phyloP scores from a whole-genome alignment of 2,113 vertebrate species.

The Phylloscopus whistleri region DNA sequence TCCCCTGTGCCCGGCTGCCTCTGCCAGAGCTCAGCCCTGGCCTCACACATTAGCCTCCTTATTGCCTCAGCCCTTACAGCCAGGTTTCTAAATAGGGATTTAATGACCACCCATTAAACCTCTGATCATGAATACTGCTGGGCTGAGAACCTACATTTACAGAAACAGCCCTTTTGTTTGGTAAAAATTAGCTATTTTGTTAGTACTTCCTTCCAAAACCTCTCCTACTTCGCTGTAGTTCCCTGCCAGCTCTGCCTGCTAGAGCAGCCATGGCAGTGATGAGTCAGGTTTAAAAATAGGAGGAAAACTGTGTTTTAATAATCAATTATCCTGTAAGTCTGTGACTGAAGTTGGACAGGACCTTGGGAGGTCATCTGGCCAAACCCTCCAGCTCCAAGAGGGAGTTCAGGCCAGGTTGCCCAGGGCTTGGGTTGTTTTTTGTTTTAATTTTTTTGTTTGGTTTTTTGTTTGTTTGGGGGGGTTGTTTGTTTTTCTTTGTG shows the following conservation, averaged over 20 bases:
- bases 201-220: not conserved
- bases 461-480: no score
- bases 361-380: not conserved
- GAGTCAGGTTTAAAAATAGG: not conserved
- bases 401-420: not conserved
- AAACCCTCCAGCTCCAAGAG: not conserved
- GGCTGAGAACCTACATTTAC: not conserved
- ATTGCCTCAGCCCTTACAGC: not conserved
- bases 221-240: not conserved
- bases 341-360: not conserved
- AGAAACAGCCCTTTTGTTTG: not conserved
- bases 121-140: not conserved
- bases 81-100: not conserved
- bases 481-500: not conserved
- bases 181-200: constrained; percentile 13
- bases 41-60: not conserved
- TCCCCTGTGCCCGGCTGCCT: accelerated
- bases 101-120: not conserved
- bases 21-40: not conserved
- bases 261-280: not conserved
- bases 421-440: not conserved
- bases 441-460: not conserved
- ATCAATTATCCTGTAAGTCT: not conserved
- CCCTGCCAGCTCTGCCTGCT: not conserved
- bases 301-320: not conserved